These are phyloP conservation scores for Actinostola sp. DNA, from an alignment of 92 coral and sea anemone species.

Conservation along the genomic window DNA sequence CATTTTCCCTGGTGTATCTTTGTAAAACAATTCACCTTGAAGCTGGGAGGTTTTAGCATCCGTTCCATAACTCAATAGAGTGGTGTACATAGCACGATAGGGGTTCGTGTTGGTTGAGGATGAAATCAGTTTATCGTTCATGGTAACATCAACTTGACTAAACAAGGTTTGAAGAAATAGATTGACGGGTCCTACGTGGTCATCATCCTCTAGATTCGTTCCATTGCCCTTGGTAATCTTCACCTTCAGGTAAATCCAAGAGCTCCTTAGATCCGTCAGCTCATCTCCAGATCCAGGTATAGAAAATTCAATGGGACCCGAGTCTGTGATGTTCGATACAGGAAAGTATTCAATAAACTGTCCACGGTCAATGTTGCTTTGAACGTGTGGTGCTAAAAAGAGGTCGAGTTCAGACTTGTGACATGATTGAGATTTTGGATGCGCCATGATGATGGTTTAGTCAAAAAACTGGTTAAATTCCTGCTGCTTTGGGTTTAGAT, in stretches of 20 bases:
- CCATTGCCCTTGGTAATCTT: constrained; percentile 21
- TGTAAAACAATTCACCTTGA: constrained; percentile 6
- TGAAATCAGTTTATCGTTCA: constrained; percentile 47
- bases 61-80: constrained; percentile 39
- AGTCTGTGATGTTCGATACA: too few species aligned
- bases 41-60: constrained; percentile 47
- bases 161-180: constrained; percentile 48
- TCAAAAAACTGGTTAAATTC: too few species aligned
- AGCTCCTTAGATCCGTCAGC: constrained; percentile 26
- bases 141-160: constrained; percentile 43
- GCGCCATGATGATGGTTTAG: too few species aligned
- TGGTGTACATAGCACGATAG: constrained; percentile 51
- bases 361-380: too few species aligned
- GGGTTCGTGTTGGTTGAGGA: constrained; percentile 44
- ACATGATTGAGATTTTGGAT: too few species aligned
- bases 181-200: constrained; percentile 48
- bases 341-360: too few species aligned
- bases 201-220: background rate
- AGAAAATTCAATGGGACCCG: constrained; percentile 51
- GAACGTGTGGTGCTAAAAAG: too few species aligned
- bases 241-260: constrained; percentile 38
- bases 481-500: too few species aligned
- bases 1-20: constrained; percentile 31
- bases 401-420: too few species aligned
- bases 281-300: constrained; percentile 49